Conservation (phyloP, 2,888 invertebrate species). For the Cheilosia pagana region DNA sequence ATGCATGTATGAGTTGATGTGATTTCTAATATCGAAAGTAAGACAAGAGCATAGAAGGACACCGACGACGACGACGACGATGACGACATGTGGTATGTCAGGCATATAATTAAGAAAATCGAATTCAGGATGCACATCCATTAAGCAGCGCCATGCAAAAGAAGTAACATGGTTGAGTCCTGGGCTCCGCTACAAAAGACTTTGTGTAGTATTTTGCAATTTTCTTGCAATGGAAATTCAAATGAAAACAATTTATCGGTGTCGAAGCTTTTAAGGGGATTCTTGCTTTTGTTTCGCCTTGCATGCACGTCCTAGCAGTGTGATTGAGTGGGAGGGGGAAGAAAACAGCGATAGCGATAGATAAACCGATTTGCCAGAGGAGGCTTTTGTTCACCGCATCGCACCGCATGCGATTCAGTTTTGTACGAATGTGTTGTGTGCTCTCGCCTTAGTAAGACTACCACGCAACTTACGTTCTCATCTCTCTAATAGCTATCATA, state of each 20-base stretch:
- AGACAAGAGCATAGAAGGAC: constrained; percentile 6
- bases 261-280: constrained; percentile 39
- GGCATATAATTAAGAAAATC: constrained; percentile 74
- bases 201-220: constrained; percentile 44
- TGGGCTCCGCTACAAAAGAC: constrained; percentile 38
- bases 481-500: constrained; percentile 13
- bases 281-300: constrained; percentile 9
- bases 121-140: constrained; percentile 73
- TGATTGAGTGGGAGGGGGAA: neutral
- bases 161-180: constrained; percentile 18
- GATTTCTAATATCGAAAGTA: constrained; percentile 51
- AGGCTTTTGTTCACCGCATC: no score
- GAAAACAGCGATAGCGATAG: no score
- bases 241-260: constrained; percentile 69
- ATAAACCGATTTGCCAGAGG: neutral
- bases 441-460: neutral
- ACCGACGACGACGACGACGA: constrained; percentile 20
- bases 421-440: no score
- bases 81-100: constrained; percentile 56
- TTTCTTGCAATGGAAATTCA: constrained; percentile 60
- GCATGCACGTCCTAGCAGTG: neutral
- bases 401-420: no score
- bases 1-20: constrained; percentile 65
- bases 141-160: constrained; percentile 44
- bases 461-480: neutral